These are phyloP conservation scores for Bathynomus jamesi DNA, from an alignment of 1,140 invertebrate genomes.

Conservation along the genomic window DNA sequence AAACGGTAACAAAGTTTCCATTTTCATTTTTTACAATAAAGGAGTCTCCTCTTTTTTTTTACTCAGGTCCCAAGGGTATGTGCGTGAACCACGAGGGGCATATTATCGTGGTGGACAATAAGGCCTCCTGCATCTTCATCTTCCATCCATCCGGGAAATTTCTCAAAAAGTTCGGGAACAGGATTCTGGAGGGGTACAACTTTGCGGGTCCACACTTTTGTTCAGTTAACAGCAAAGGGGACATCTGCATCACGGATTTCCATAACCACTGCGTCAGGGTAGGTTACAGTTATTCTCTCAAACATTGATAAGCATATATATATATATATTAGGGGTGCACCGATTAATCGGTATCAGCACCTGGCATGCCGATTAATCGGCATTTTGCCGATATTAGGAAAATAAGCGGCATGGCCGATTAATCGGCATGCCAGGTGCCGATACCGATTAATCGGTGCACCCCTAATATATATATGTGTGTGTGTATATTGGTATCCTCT, in stretches of 20 bases:
- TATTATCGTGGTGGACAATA: constrained; percentile 55
- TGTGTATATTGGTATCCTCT: neutral
- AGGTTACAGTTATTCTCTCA: neutral
- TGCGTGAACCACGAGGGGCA: constrained; percentile 49
- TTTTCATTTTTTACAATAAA: no score
- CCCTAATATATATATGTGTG: no score
- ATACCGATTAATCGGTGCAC: no score
- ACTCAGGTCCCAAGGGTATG: constrained; percentile 41
- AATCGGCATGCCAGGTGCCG: no score
- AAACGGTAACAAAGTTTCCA: no score
- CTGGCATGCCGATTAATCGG: no score
- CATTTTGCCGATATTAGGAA: no score
- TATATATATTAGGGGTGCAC: no score
- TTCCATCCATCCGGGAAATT: constrained; percentile 50
- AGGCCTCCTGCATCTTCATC: constrained; percentile 49
- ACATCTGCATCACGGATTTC: constrained; percentile 53
- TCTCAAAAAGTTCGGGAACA: constrained; percentile 43
- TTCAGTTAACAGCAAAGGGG: constrained; percentile 48
- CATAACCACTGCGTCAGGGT: constrained; percentile 54
- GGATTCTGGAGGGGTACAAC: constrained; percentile 45
- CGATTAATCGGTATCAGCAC: no score
- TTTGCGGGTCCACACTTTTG: constrained; percentile 56
- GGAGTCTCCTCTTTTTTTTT: neutral
- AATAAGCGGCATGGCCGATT: no score
- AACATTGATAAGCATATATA: no score